These are phyloP conservation scores for Ochropleura leucogaster DNA, from an alignment of 2,888 invertebrate species.

Conservation along the genomic window DNA sequence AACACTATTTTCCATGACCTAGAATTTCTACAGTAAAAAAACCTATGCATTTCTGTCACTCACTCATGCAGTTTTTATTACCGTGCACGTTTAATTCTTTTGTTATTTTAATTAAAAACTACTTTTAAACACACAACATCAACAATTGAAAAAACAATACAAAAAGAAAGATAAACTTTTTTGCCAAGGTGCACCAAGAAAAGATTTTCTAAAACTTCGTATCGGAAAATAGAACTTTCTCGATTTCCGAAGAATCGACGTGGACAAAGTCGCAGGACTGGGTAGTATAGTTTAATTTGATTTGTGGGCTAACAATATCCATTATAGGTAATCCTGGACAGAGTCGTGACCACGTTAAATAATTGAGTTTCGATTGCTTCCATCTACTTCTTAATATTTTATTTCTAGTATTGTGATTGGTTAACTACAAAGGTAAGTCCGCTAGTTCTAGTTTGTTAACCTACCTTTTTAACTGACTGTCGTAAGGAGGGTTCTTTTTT, in stretches of 20 bases:
- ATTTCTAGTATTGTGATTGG: slow-evolving; percentile 9
- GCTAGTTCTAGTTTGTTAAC: background rate
- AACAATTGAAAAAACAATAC: background rate
- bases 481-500: no score
- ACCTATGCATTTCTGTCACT: background rate
- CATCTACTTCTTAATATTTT: slow-evolving; percentile 24
- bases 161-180: background rate
- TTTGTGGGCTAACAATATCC: slow-evolving; percentile 44
- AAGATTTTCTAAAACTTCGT: slow-evolving; percentile 23
- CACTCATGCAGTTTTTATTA: background rate
- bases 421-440: background rate
- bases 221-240: slow-evolving; percentile 38
- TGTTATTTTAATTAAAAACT: slow-evolving; percentile 6
- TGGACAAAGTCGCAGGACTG: slow-evolving; percentile 10
- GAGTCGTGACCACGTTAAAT: slow-evolving; percentile 35
- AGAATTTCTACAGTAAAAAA: no score
- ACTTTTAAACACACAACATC: background rate
- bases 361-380: slow-evolving; percentile 29
- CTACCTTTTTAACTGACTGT: background rate
- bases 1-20: no score
- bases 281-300: slow-evolving; percentile 42
- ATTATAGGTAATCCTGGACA: slow-evolving; percentile 36
- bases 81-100: background rate
- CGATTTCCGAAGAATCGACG: slow-evolving; percentile 20
- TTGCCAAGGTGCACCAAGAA: background rate